phyloP scores from a whole-genome alignment of 2,888 invertebrate genomes.

The Petrolisthes cinctipes region DNA sequence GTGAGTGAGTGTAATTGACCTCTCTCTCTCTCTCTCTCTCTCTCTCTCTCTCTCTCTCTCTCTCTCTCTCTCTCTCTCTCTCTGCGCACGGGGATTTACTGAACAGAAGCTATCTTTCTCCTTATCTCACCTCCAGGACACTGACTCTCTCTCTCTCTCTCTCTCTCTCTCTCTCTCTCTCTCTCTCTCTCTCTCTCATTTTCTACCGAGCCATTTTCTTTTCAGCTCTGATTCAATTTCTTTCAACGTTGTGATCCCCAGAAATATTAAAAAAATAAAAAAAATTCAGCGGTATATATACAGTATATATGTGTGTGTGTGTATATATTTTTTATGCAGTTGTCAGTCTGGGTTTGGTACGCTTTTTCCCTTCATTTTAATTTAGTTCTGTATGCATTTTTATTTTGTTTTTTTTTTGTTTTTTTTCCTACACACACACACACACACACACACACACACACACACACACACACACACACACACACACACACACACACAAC shows the following conservation, averaged over 20 bases:
- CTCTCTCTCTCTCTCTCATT: neutral
- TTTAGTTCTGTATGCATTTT: neutral
- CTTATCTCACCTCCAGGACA: neutral
- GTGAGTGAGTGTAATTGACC: neutral
- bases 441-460: neutral
- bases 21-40: constrained; percentile 5
- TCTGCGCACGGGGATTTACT: neutral
- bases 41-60: constrained; percentile 6
- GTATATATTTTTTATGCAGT: neutral
- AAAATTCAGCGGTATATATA: too few relatives aligned
- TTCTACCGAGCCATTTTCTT: neutral
- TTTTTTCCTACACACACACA: neutral
- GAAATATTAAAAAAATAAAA: too few relatives aligned
- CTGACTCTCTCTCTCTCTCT: constrained; percentile 1
- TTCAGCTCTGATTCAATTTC: neutral
- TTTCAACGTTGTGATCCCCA: neutral
- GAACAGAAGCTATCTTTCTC: neutral
- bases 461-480: neutral
- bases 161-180: constrained; percentile 1
- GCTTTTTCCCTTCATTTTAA: neutral
- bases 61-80: neutral
- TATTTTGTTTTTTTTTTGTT: neutral
- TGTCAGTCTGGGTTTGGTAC: neutral
- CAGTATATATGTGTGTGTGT: neutral
- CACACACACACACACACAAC: neutral